Conservation (phyloP, 2,888 invertebrate genomes). For the Abrostola tripartita region DNA sequence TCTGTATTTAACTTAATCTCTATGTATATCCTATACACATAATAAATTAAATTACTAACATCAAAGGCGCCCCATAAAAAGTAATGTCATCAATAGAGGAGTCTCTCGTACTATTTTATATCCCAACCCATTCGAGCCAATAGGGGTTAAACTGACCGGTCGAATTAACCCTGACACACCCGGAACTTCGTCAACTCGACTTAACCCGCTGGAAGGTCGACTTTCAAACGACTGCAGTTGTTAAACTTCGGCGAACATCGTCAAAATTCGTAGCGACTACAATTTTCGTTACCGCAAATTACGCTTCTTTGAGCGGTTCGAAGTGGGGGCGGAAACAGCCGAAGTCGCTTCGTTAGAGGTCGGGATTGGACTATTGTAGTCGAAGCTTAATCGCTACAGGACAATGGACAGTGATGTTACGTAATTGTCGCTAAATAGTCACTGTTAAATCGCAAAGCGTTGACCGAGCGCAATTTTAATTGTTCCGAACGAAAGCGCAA, state of each 20-base stretch:
- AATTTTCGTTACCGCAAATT: constrained; percentile 85
- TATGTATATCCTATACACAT: background rate
- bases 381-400: constrained; percentile 78
- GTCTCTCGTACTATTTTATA: constrained; percentile 54
- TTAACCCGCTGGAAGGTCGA: constrained; percentile 71
- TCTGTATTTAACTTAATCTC: background rate
- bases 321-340: constrained; percentile 80
- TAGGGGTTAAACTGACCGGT: constrained; percentile 67
- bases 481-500: constrained; percentile 55
- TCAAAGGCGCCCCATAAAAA: constrained; percentile 45
- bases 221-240: constrained; percentile 76
- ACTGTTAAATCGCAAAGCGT: constrained; percentile 71
- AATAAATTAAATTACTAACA: constrained; percentile 21
- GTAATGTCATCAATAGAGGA: constrained; percentile 48
- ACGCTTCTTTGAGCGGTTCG: constrained; percentile 82
- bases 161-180: constrained; percentile 67
- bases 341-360: constrained; percentile 86
- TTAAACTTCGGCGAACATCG: constrained; percentile 69
- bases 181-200: constrained; percentile 70
- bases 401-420: constrained; percentile 84
- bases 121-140: constrained; percentile 59
- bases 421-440: constrained; percentile 86
- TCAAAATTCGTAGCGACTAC: constrained; percentile 77
- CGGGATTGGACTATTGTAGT: constrained; percentile 83
- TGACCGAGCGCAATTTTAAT: constrained; percentile 76